Conservation (phyloP, 2,888 invertebrate genomes). For the Thyatira batis region DNA sequence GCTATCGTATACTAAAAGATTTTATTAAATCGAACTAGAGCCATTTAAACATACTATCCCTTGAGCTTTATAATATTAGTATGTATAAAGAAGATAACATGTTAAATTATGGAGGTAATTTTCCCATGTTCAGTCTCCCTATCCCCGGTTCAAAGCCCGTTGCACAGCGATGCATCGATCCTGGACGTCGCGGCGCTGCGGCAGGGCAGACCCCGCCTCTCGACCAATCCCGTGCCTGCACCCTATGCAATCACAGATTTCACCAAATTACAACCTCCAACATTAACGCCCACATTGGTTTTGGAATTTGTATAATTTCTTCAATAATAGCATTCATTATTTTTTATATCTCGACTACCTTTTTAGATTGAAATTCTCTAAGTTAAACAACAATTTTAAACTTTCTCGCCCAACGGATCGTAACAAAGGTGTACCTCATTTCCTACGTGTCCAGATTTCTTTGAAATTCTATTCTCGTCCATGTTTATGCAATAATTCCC, state of each 20-base stretch:
- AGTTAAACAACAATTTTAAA: no score
- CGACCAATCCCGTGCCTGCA: constrained; percentile 13
- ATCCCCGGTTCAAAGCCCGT: constrained; percentile 7
- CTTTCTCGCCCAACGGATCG: no score
- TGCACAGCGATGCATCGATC: constrained; percentile 2
- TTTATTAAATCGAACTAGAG: no score
- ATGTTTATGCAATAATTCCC: constrained; percentile 32
- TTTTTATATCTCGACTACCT: no score
- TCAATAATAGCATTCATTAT: no score
- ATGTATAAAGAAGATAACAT: background rate
- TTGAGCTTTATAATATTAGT: no score
- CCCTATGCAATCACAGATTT: background rate
- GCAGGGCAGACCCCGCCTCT: constrained; percentile 10
- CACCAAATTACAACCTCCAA: background rate
- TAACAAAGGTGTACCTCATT: background rate
- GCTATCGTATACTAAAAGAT: no score
- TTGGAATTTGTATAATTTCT: background rate
- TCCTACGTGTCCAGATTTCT: background rate
- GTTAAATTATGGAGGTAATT: background rate
- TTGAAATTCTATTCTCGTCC: constrained; percentile 6
- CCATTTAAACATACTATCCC: no score
- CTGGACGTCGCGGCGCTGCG: background rate
- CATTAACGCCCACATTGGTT: background rate
- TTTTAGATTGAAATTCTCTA: no score
- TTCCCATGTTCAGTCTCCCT: background rate